Evolutionary conservation across 2,797 vertebrate genomes (phyloP), one percentile per base, ranked within the genome.

Genomic region (Enteromius unitaeniatus): DNA sequence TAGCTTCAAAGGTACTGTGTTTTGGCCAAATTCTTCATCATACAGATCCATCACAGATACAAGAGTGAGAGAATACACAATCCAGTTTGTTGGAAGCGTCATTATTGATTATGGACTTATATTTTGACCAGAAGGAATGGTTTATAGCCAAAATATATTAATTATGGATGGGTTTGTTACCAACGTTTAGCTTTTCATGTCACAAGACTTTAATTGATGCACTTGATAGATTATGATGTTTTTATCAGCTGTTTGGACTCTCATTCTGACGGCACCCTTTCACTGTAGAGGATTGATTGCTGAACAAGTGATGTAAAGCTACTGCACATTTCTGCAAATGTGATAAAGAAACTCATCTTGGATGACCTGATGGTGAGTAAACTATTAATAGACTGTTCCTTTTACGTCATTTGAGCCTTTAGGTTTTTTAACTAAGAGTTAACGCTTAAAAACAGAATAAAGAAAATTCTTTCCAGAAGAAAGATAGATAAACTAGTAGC

Each of bases 401-500:
- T 26, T 26, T 26, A 28, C 13, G 15, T 21, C 17, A 7, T 73
- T 21, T 31, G 5, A 53, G 47, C 17, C 17, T 6, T 31, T 51
- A 42, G 15, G 69, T 31, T 49, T 49, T 73, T 31, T 73, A 31
- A 21, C 19, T 13, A 2, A 73, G 45, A 31, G 47, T 21, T 26
- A 51, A 34, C 1, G 26, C 8, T 72, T 53, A 34, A n/a, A 72
- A 51, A 73, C n/a, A 51, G 11, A 28, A 21, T 26, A 26, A 10
- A 58, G 31, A 34, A 55, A 58, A 5, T 17, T 77, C 14, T n/a
- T 58, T 26, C 23, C n/a, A 42, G 2, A 60, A 10, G 58, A 86
- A 68, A 79, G 78, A 70, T 79, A 40, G 42, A 79, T 42, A 45
- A 78, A 72, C 42, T 60, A 60, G 42, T 40, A 84, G 72, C 40